Evolutionary conservation across 2,113 vertebrate species (phyloP).

Genomic region (Dissostichus mawsoni): DNA sequence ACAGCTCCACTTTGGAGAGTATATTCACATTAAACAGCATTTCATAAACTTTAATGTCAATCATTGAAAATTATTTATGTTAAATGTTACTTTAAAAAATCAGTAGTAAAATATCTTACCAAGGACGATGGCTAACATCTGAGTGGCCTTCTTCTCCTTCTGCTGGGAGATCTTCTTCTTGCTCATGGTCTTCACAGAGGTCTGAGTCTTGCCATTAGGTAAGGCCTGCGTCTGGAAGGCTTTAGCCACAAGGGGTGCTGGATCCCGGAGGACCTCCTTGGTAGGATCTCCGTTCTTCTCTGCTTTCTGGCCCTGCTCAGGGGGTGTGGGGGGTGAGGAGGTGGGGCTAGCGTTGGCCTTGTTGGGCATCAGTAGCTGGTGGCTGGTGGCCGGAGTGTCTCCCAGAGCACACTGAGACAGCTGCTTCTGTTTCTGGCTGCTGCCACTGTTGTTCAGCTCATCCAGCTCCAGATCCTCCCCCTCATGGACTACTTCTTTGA

Average conservation of each 20-base stretch:
- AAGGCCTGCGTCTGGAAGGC: constrained; percentile 93
- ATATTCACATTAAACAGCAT: background rate
- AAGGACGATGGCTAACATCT: constrained; percentile 98
- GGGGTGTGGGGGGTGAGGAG: constrained; percentile 81
- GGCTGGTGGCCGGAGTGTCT: constrained; percentile 83
- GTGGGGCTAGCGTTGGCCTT: constrained; percentile 85
- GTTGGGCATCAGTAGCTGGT: constrained; percentile 84
- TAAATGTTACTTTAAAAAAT: background rate
- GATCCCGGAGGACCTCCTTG: constrained; percentile 73
- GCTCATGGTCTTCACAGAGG: constrained; percentile 92
- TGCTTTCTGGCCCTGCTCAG: constrained; percentile 84
- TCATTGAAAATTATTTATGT: background rate
- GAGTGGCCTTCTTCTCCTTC: constrained; percentile 98
- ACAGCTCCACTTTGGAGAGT: background rate
- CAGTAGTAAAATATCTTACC: constrained; percentile 83
- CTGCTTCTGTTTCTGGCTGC: constrained; percentile 87
- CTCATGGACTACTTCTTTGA: constrained; percentile 90
- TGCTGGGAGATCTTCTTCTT: constrained; percentile 98
- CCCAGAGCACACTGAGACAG: constrained; percentile 58
- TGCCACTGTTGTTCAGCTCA: constrained; percentile 91
- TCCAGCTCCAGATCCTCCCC: constrained; percentile 92
- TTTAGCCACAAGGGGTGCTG: constrained; percentile 84
- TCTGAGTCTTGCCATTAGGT: constrained; percentile 94
- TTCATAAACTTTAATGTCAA: background rate
- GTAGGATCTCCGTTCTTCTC: constrained; percentile 91